These are phyloP conservation scores for Anagrus nilaparvatae DNA, from an alignment of 1,140 invertebrate genomes.

Conservation along the genomic window DNA sequence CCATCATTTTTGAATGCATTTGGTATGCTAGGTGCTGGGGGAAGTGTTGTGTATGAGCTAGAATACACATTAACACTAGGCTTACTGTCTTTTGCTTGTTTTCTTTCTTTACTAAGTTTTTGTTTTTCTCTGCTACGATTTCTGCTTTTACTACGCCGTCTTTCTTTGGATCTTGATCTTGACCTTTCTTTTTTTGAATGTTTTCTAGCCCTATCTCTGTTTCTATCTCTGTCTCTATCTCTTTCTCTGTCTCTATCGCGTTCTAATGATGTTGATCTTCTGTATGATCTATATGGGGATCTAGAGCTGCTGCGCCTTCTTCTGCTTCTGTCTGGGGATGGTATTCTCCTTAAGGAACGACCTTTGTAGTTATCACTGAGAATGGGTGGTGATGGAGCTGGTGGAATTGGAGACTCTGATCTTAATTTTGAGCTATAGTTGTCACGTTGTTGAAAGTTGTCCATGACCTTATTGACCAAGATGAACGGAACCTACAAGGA, in stretches of 20 bases:
- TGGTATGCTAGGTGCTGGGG: slow-evolving; percentile 28
- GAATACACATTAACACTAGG: too few relatives aligned
- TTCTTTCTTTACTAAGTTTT: too few relatives aligned
- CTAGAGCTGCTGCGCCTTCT: slow-evolving; percentile 27
- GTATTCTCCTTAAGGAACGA: slow-evolving; percentile 31
- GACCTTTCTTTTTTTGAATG: slow-evolving; percentile 29
- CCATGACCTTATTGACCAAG: slow-evolving; percentile 17
- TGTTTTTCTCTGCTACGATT: slow-evolving; percentile 29
- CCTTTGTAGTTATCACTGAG: slow-evolving; percentile 29
- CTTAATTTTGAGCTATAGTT: slow-evolving; percentile 6
- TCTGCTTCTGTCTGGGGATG: slow-evolving; percentile 30
- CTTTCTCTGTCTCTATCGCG: slow-evolving; percentile 21
- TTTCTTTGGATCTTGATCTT: slow-evolving; percentile 20
- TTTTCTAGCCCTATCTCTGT: slow-evolving; percentile 24
- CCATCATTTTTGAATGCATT: slow-evolving; percentile 75
- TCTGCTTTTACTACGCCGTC: slow-evolving; percentile 33
- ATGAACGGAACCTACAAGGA: slow-evolving; percentile 39
- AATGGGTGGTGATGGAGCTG: slow-evolving; percentile 34
- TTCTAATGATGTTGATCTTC: slow-evolving; percentile 28
- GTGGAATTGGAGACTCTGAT: slow-evolving; percentile 29
- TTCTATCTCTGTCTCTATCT: slow-evolving; percentile 21
- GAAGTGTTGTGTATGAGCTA: slow-evolving; percentile 1
- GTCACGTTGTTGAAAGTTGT: slow-evolving; percentile 4
- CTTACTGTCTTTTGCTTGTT: slow-evolving; percentile 19
- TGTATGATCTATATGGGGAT: slow-evolving; percentile 23